Percentiles rank a stretch among this genome's conserved stretches.
Evolutionary conservation across 2,888 invertebrate species (phyloP).

Genomic region (Smittia sp.): DNA sequence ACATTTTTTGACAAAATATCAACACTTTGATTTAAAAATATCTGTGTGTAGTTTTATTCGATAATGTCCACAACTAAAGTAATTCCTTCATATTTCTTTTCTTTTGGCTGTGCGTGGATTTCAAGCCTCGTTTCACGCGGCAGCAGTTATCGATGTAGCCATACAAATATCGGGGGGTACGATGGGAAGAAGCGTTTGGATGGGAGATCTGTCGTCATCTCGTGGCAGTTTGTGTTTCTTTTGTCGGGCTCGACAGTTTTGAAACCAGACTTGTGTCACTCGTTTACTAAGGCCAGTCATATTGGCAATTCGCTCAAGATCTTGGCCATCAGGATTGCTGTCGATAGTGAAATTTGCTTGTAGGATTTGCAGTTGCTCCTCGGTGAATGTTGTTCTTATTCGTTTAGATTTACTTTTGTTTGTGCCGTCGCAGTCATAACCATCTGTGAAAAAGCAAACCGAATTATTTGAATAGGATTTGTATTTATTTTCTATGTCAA

Average conservation of each 20-base stretch:
- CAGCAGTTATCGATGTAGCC: slow-evolving; percentile 20
- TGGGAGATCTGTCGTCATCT: slow-evolving; percentile 25
- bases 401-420: slow-evolving; percentile 93
- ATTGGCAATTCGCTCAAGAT: slow-evolving; percentile 89
- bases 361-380: slow-evolving; percentile 87
- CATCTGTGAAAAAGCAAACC: too few species aligned
- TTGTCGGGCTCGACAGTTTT: slow-evolving; percentile 84
- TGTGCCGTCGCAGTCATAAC: slow-evolving; percentile 85
- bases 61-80: too few species aligned
- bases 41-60: too few species aligned
- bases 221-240: slow-evolving; percentile 60
- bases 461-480: too few species aligned
- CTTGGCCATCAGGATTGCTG: slow-evolving; percentile 93
- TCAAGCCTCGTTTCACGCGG: slow-evolving; percentile 33
- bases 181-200: slow-evolving; percentile 32
- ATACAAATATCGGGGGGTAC: slow-evolving; percentile 38
- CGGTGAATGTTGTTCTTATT: slow-evolving; percentile 91
- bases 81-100: too few species aligned
- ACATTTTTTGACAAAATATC: too few species aligned
- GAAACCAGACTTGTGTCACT: slow-evolving; percentile 89
- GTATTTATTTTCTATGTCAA: slow-evolving; percentile 27
- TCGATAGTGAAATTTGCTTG: slow-evolving; percentile 93
- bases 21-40: too few species aligned
- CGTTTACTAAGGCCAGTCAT: slow-evolving; percentile 88
- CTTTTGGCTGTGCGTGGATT: background rate